These are phyloP conservation scores for Leptocoma aspasia DNA, from an alignment of 2,113 vertebrate genomes.

Conservation along the genomic window DNA sequence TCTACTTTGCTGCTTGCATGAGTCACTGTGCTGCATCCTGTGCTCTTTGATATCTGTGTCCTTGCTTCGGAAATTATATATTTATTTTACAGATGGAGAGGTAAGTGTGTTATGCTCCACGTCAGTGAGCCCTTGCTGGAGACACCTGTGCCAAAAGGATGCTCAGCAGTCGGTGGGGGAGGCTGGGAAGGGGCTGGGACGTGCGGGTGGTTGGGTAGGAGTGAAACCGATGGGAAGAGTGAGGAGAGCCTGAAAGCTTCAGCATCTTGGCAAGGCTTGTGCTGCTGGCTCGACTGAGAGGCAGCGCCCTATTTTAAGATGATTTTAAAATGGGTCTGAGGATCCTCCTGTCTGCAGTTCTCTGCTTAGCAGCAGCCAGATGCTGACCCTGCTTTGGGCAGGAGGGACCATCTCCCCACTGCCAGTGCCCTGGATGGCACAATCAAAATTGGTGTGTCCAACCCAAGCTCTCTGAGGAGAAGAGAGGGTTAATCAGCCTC, in stretches of 20 bases:
- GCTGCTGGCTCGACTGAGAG: background rate
- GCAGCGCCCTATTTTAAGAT: background rate
- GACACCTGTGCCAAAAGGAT: background rate
- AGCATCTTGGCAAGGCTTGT: background rate
- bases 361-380: background rate
- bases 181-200: background rate
- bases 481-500: background rate
- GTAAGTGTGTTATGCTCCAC: background rate
- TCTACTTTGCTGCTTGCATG: constrained; percentile 22
- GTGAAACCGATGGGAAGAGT: background rate
- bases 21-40: constrained; percentile 48
- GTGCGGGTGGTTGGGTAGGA: background rate
- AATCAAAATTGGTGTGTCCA: accelerated
- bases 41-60: constrained; percentile 9
- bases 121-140: background rate
- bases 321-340: background rate
- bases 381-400: background rate
- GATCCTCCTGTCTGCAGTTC: background rate
- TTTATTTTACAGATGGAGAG: constrained; percentile 10
- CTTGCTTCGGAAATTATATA: background rate
- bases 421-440: accelerated
- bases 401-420: background rate
- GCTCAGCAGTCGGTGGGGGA: background rate
- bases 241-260: background rate
- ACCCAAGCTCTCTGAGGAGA: background rate